These are phyloP conservation scores for Orthosia cruda DNA, from an alignment of 2,888 invertebrate genomes.

Conservation along the genomic window DNA sequence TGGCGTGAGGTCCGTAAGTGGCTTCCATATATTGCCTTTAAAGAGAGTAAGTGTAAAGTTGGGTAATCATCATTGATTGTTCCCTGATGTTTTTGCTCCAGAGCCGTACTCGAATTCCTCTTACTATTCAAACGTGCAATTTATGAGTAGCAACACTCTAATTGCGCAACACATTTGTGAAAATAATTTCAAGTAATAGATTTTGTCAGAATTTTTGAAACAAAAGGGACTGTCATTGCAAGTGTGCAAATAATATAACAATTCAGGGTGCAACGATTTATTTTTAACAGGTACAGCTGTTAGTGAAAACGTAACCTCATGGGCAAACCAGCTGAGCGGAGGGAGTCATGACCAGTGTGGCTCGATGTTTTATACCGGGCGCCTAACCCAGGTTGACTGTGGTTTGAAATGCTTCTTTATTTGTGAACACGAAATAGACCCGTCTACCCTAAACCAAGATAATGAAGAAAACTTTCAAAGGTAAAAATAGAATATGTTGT, in stretches of 20 bases:
- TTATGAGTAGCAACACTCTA: too few species aligned
- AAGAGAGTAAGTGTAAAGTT: too few species aligned
- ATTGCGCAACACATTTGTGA: too few species aligned
- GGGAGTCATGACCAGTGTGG: constrained; percentile 37
- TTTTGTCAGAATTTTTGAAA: background rate
- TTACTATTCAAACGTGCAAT: too few species aligned
- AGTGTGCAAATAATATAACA: background rate
- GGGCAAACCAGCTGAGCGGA: constrained; percentile 1
- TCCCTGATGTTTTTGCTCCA: too few species aligned
- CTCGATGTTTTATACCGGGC: constrained; percentile 35
- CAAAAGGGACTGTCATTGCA: background rate
- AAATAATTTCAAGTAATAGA: background rate
- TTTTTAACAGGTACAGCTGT: constrained; percentile 31
- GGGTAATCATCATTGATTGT: too few species aligned
- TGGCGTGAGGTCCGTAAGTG: too few species aligned
- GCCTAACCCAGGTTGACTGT: constrained; percentile 31
- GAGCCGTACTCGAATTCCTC: too few species aligned
- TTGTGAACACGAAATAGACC: constrained; percentile 33
- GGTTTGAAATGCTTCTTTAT: constrained; percentile 30
- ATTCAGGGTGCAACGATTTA: background rate
- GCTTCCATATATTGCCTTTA: too few species aligned
- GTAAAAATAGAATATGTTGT: background rate
- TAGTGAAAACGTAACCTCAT: constrained; percentile 17
- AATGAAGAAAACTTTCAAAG: constrained; percentile 16
- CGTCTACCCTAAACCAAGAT: background rate